Percentiles rank a stretch among this genome's conserved stretches.
These are phyloP conservation scores for Pygathrix nemaeus DNA, from an alignment of 2,113 vertebrate genomes.

Conservation along the genomic window DNA sequence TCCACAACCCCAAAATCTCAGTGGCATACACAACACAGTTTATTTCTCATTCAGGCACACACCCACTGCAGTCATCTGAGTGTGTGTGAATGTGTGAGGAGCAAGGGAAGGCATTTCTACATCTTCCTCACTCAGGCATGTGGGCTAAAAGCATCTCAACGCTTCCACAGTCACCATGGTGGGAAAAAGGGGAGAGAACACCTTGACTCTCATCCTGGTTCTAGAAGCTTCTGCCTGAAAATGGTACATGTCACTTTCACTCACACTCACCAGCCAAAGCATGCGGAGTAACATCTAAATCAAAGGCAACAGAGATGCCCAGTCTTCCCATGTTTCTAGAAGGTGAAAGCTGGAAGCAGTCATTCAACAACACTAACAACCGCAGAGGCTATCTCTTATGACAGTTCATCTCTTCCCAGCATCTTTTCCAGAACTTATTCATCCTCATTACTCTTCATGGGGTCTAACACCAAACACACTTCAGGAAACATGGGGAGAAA, in stretches of 20 bases:
- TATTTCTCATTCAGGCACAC: neutral
- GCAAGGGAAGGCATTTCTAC: neutral
- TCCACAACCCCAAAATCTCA: neutral
- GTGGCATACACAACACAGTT: neutral
- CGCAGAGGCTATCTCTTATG: rapidly evolving
- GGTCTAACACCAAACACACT: neutral
- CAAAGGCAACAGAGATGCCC: neutral
- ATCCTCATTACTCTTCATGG: neutral
- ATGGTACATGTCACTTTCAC: neutral
- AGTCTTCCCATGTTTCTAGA: neutral
- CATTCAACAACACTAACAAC: neutral
- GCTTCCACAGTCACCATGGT: neutral
- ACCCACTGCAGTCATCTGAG: neutral
- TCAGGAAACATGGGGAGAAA: neutral
- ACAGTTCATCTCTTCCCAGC: neutral
- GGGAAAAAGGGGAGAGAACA: neutral
- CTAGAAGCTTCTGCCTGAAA: neutral
- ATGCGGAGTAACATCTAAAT: neutral
- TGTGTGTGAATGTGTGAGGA: too few relatives aligned
- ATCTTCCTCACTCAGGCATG: neutral
- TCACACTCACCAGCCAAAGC: neutral
- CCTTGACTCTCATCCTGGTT: neutral
- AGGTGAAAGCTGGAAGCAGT: neutral
- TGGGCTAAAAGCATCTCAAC: neutral
- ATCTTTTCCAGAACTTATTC: neutral